Conservation (phyloP, 2,797 vertebrate genomes). For the Trichosurus vulpecula region DNA sequence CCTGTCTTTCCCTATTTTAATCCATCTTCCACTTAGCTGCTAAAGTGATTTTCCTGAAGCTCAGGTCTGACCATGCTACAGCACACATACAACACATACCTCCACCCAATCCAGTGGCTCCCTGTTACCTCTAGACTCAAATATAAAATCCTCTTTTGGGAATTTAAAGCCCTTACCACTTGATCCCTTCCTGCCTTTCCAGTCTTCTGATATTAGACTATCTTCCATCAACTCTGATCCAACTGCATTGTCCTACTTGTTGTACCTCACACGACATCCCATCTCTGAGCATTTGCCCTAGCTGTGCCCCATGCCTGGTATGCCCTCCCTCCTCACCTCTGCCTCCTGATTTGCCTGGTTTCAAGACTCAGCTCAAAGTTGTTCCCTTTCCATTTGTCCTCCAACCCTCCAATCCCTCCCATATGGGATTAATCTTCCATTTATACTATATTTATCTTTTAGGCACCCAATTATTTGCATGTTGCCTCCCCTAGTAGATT, state of each 20-base stretch:
- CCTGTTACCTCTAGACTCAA: not conserved
- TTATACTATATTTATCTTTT: not conserved
- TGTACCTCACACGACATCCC: not conserved
- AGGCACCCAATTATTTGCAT: not conserved
- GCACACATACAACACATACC: not conserved
- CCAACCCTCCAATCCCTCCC: not conserved
- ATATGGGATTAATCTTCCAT: not conserved
- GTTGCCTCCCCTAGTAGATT: too few species aligned
- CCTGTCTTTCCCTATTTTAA: not conserved
- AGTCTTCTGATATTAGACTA: not conserved
- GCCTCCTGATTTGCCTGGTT: not conserved
- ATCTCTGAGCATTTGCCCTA: not conserved
- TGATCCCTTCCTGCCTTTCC: not conserved
- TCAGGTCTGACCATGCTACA: not conserved
- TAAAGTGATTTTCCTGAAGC: not conserved
- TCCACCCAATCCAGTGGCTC: not conserved
- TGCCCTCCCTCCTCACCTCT: not conserved
- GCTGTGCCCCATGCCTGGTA: not conserved
- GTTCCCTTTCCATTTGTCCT: not conserved
- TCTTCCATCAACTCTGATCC: not conserved
- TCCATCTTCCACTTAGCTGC: not conserved
- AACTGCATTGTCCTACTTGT: not conserved
- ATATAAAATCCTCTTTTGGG: not conserved
- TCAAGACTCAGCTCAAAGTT: not conserved
- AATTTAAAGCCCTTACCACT: not conserved